These are phyloP conservation scores for Macropus fuliginosus DNA, from an alignment of 2,797 vertebrate genomes.

Conservation along the genomic window DNA sequence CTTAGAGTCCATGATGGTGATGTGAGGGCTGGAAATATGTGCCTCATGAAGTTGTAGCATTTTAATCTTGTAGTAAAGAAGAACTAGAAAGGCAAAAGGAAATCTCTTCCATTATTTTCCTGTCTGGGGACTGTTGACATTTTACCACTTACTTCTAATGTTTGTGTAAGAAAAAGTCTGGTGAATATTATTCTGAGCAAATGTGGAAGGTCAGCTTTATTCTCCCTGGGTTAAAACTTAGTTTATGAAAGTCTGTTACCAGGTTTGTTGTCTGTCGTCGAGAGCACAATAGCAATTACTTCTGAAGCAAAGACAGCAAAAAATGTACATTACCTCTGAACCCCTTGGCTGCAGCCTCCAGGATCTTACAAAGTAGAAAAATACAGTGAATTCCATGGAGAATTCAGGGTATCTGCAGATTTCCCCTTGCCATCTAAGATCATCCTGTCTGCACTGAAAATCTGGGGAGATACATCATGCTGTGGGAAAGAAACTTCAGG, in stretches of 20 bases:
- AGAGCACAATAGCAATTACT: conserved; percentile 67
- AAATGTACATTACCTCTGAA: conserved; percentile 60
- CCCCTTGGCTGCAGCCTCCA: neutral
- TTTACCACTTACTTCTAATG: conserved; percentile 66
- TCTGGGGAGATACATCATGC: neutral
- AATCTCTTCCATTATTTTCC: conserved; percentile 10
- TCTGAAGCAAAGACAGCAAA: conserved; percentile 39
- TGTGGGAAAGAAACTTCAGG: conserved; percentile 37
- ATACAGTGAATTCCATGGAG: neutral
- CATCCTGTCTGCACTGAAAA: conserved; percentile 22
- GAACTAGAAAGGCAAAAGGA: neutral
- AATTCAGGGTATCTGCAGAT: neutral
- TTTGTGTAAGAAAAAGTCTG: conserved; percentile 58
- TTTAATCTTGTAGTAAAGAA: conserved; percentile 60
- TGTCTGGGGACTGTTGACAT: conserved; percentile 58
- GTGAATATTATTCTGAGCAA: conserved; percentile 56
- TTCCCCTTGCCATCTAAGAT: neutral
- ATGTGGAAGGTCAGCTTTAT: conserved; percentile 10
- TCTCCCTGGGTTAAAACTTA: conserved; percentile 66
- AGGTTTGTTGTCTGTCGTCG: conserved; percentile 48
- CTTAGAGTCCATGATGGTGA: neutral
- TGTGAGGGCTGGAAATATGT: neutral
- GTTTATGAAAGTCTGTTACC: conserved; percentile 64
- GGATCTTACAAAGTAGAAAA: conserved; percentile 24
- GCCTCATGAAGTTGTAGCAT: neutral